These are phyloP conservation scores for Myopa testacea DNA, from an alignment of 2,888 invertebrate genomes.

Conservation along the genomic window DNA sequence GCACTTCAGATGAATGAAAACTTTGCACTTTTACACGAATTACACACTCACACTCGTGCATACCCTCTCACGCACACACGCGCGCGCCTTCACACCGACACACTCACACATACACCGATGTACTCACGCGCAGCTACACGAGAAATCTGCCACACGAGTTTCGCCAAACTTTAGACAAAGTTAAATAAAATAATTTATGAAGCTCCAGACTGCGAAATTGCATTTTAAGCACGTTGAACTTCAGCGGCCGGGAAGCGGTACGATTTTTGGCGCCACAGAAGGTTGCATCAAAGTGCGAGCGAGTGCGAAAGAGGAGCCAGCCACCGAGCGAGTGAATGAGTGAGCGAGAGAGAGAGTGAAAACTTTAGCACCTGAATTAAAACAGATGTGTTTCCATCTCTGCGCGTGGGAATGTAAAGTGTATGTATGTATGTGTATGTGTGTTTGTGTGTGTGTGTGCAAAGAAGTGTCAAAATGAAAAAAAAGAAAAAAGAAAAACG, in stretches of 20 bases:
- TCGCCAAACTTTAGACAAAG: neutral
- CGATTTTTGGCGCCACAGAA: neutral
- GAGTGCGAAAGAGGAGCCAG: neutral
- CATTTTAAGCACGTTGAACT: constrained; percentile 40
- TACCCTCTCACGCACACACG: neutral
- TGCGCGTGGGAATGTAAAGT: neutral
- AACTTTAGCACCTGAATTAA: neutral
- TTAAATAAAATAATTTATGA: constrained; percentile 37
- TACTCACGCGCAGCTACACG: neutral
- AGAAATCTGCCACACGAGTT: neutral
- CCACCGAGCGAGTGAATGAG: neutral
- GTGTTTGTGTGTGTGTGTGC: neutral
- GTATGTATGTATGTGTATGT: neutral
- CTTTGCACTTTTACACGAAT: neutral
- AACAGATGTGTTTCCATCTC: neutral
- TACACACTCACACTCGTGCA: neutral
- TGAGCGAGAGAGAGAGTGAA: neutral
- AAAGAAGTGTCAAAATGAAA: neutral
- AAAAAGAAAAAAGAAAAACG: too few species aligned
- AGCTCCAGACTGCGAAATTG: constrained; percentile 30
- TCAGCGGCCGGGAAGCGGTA: neutral
- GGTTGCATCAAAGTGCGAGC: neutral
- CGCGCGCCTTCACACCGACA: neutral
- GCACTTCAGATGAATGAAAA: neutral
- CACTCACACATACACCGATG: neutral